phyloP scores from a whole-genome alignment of 2,797 vertebrate species.

The Cryptoprocta ferox region DNA sequence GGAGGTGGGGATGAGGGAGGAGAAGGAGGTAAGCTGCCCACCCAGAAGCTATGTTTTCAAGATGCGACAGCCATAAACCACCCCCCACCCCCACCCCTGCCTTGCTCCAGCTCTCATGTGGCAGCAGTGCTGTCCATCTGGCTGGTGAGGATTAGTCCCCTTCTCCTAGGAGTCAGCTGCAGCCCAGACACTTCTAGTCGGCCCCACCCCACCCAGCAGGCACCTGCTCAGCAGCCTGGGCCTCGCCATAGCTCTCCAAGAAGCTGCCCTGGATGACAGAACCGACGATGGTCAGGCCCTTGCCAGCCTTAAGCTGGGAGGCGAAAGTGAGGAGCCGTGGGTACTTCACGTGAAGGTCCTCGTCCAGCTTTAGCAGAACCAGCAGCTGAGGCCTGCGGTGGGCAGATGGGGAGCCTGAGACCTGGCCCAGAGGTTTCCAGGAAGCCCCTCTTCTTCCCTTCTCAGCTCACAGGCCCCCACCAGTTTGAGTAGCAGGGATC shows the following conservation, averaged over 20 bases:
- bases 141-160: not conserved
- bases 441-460: not conserved
- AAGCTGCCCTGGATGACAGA: slow-evolving; percentile 97
- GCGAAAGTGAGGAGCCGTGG: slow-evolving; percentile 97
- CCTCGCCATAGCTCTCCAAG: slow-evolving; percentile 96
- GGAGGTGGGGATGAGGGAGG: not conserved
- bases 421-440: not conserved
- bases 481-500: not conserved
- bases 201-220: not conserved
- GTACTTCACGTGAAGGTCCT: slow-evolving; percentile 98
- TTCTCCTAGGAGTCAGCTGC: not conserved
- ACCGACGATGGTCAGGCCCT: slow-evolving; percentile 97
- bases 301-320: slow-evolving; percentile 98
- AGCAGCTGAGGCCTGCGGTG: slow-evolving; percentile 93
- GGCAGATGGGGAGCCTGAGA: not conserved
- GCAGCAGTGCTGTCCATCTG: not conserved
- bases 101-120: not conserved
- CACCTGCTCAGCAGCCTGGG: slow-evolving; percentile 98
- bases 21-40: not conserved
- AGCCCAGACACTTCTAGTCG: not conserved
- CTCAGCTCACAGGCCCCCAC: not conserved
- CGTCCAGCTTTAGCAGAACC: slow-evolving; percentile 97
- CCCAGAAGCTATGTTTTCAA: not conserved
- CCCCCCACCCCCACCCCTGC: too few species aligned
- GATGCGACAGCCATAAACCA: not conserved